Evolutionary conservation across 2,113 vertebrate genomes (phyloP), one percentile per base, ranked within the genome.

Genomic region (Cephalopholis sonnerati): DNA sequence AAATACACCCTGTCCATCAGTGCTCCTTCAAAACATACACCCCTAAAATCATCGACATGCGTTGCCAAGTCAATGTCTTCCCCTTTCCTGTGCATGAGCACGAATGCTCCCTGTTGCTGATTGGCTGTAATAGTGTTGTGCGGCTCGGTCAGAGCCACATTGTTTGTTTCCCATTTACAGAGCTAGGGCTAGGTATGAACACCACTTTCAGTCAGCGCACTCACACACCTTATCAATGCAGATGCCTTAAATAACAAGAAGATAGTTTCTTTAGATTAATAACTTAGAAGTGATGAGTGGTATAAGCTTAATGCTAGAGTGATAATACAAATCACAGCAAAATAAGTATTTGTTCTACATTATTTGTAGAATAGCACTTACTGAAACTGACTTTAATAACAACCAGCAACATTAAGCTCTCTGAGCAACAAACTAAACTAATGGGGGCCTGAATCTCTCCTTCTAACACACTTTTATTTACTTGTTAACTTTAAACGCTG

Each of bases 401-500:
- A 32, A 65, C 24, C 48, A 39, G 22, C 13, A 24, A 70, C 27
- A 57, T 9, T 44, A 44, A 61, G 17, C 24, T 46, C 7, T 39
- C 16, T 25, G 53, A 73, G 69, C 53, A 63, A 48, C 24, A 50
- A 36, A 50, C 9, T 48, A 2, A 17, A 16, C 39, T 29, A 36
- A 55, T 2, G 4, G 10, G 46, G 6, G 17, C 36, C 18, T 46
- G 29, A 61, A 64, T 66, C 10, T 70, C 57, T 81, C 25, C 55
- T 68, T 53, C 58, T 22, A 39, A 66, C 70, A 48, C 54, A 24
- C 44, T 44, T 48, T 18, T 24, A 63, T 65, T 69, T 51, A 81
- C 17, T n/a, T 27, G 12, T 74, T 41, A 62, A 81, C 71, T 77
- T 81, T 36, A 74, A 27, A 66, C 58, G 22, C 50, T 18, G n/a